These are phyloP conservation scores for Cheiracanthium punctorium DNA, from an alignment of 2,888 invertebrate genomes.

Conservation along the genomic window DNA sequence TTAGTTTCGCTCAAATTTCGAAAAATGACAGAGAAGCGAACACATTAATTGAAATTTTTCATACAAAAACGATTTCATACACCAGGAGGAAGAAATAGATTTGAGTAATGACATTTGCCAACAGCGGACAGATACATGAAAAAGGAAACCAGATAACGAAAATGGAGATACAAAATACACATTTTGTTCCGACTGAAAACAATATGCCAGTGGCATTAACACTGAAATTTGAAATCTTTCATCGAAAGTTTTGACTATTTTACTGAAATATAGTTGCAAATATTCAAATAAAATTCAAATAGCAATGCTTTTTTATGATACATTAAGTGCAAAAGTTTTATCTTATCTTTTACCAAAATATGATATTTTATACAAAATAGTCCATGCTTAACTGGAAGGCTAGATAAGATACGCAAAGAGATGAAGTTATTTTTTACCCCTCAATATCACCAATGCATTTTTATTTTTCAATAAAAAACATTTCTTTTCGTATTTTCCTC, in stretches of 20 bases:
- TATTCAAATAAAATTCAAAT: not conserved
- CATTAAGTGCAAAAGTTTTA: slow-evolving; percentile 8
- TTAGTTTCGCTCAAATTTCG: not conserved
- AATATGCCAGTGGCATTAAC: slow-evolving; percentile 1
- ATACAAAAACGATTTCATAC: not conserved
- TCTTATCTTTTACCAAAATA: not conserved
- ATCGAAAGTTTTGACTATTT: not conserved
- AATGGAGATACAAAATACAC: not conserved
- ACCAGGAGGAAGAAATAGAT: not conserved
- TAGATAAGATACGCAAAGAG: not conserved
- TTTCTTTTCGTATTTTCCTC: too few species aligned
- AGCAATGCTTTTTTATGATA: slow-evolving; percentile 5
- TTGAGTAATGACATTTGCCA: not conserved
- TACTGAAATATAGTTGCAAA: not conserved
- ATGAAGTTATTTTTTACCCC: not conserved
- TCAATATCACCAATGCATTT: not conserved
- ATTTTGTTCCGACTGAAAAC: not conserved
- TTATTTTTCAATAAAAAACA: not conserved
- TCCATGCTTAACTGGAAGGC: not conserved
- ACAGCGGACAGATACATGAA: not conserved
- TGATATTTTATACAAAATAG: not conserved
- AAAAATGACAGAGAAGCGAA: too few species aligned
- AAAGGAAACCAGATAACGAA: not conserved
- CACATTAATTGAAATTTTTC: too few species aligned
- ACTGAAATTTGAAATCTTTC: not conserved